Conservation (phyloP, 2,797 vertebrate species). For the Podarcis lilfordi region DNA sequence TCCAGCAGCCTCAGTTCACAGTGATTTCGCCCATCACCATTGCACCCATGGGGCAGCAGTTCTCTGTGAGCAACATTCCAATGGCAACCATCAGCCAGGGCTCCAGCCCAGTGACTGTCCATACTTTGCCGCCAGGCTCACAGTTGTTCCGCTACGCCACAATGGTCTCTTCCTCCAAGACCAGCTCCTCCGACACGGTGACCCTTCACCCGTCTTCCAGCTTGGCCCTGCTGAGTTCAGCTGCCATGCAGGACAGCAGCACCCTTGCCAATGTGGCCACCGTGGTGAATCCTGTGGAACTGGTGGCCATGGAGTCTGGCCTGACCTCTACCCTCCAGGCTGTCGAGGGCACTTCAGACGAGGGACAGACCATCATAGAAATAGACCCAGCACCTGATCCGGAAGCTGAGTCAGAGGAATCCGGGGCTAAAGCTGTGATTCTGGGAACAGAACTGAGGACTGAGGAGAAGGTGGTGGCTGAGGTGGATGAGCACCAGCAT, state of each 20-base stretch:
- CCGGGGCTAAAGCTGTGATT: slow-evolving; percentile 80
- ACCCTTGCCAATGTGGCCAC: slow-evolving; percentile 82
- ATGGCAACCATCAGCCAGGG: slow-evolving; percentile 83
- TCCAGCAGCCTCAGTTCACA: slow-evolving; percentile 88
- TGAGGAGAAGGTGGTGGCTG: slow-evolving; percentile 79
- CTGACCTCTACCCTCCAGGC: slow-evolving; percentile 80
- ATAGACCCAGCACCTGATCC: slow-evolving; percentile 88
- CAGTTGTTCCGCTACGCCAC: slow-evolving; percentile 85
- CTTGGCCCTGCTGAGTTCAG: slow-evolving; percentile 86
- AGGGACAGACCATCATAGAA: slow-evolving; percentile 90
- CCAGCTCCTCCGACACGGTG: slow-evolving; percentile 82
- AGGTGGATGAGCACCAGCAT: slow-evolving; percentile 86
- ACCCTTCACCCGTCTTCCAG: slow-evolving; percentile 90
- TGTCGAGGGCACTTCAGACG: slow-evolving; percentile 79
- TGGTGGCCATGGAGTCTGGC: slow-evolving; percentile 88
- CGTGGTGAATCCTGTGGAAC: slow-evolving; percentile 88
- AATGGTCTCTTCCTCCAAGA: slow-evolving; percentile 82
- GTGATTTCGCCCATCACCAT: slow-evolving; percentile 86
- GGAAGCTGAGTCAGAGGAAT: slow-evolving; percentile 73
- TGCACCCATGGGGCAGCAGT: slow-evolving; percentile 80
- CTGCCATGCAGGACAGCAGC: slow-evolving; percentile 85
- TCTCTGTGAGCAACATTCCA: slow-evolving; percentile 82
- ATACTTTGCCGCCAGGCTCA: slow-evolving; percentile 86
- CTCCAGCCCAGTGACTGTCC: slow-evolving; percentile 81
- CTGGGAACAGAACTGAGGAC: slow-evolving; percentile 84